phyloP scores from a whole-genome alignment of 2,888 invertebrate genomes.

The Anthophora plumipes region DNA sequence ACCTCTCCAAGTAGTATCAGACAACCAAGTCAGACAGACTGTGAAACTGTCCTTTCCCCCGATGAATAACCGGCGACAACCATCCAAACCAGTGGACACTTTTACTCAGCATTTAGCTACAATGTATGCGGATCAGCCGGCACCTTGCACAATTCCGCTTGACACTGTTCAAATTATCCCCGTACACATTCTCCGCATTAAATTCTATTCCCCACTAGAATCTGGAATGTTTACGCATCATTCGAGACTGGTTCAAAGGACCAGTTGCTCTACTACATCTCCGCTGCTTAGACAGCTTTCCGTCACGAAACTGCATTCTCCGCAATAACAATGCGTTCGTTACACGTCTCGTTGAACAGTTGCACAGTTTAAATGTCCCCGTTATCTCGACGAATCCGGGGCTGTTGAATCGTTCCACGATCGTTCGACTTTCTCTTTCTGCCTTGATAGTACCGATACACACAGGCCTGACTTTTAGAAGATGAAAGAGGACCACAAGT shows the following conservation, averaged over 20 bases:
- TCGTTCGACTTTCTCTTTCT: constrained; percentile 1
- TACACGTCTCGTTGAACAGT: no score
- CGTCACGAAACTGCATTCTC: background rate
- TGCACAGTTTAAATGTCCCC: background rate
- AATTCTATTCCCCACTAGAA: background rate
- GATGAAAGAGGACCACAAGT: constrained; percentile 51
- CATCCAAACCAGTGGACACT: background rate
- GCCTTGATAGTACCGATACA: constrained; percentile 3
- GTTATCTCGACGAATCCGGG: background rate
- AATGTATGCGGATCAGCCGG: background rate
- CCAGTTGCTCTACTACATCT: background rate
- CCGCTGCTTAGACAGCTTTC: background rate
- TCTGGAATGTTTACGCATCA: background rate
- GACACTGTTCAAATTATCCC: background rate
- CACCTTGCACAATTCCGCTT: background rate
- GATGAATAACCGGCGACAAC: background rate
- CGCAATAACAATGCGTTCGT: background rate
- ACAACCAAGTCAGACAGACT: background rate
- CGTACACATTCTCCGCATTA: background rate
- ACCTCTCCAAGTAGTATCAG: background rate
- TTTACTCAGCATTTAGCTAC: background rate
- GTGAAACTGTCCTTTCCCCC: background rate
- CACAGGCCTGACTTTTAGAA: constrained; percentile 12
- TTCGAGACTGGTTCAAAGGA: background rate
- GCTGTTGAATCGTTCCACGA: background rate